phyloP scores from a whole-genome alignment of 2,888 invertebrate genomes.

The Auanema sp. region DNA sequence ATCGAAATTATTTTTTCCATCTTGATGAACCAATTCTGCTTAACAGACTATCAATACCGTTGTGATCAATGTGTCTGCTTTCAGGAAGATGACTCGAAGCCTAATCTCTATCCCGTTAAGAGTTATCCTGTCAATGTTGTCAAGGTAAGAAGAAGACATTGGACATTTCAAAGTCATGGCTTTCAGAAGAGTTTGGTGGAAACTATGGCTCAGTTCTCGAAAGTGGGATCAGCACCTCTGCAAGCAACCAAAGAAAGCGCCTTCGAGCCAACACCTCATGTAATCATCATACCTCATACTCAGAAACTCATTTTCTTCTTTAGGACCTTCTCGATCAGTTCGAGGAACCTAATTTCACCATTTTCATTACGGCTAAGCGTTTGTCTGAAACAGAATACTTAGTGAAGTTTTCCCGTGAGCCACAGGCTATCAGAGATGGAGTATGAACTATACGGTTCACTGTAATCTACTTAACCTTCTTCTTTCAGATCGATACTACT shows the following conservation, averaged over 20 bases:
- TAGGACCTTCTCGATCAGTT: too few species aligned
- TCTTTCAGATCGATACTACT: slow-evolving; percentile 19
- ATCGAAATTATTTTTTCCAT: too few species aligned
- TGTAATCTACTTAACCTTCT: neutral
- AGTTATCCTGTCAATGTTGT: too few species aligned
- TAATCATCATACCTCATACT: neutral
- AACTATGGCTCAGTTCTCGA: slow-evolving; percentile 29
- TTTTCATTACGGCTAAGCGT: slow-evolving; percentile 33
- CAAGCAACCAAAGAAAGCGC: slow-evolving; percentile 23
- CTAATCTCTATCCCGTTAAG: too few species aligned
- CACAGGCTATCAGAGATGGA: slow-evolving; percentile 26
- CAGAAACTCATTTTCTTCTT: neutral
- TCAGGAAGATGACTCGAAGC: too few species aligned
- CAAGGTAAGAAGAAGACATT: too few species aligned
- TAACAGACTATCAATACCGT: too few species aligned
- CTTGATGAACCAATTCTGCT: too few species aligned
- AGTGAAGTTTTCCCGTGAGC: slow-evolving; percentile 24
- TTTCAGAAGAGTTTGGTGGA: slow-evolving; percentile 3
- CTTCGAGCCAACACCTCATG: slow-evolving; percentile 13
- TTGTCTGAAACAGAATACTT: slow-evolving; percentile 23
- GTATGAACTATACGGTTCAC: slow-evolving; percentile 13
- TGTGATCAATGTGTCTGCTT: too few species aligned
- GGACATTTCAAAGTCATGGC: too few species aligned
- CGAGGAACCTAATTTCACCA: slow-evolving; percentile 1
- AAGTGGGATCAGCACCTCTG: slow-evolving; percentile 19